Conservation (phyloP, 2,113 vertebrate genomes). For the Lepisosteus osseus region DNA sequence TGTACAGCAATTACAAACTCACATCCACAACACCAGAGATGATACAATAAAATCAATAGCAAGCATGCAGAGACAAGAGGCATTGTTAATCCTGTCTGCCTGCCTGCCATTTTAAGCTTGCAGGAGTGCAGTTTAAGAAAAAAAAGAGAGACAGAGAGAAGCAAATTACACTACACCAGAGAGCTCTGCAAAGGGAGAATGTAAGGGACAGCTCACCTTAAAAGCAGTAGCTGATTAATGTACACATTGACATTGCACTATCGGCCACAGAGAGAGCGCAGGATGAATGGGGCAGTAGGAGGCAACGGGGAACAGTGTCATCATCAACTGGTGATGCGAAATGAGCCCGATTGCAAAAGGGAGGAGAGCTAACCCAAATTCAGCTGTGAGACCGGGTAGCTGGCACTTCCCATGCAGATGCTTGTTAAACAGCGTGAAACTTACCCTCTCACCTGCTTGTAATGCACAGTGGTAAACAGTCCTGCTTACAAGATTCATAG, state of each 20-base stretch:
- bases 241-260: slow-evolving; percentile 82
- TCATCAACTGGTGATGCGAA: slow-evolving; percentile 74
- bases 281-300: slow-evolving; percentile 70
- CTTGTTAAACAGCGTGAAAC: background rate
- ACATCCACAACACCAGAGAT: slow-evolving; percentile 70
- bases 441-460: background rate
- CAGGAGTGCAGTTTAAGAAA: slow-evolving; percentile 40
- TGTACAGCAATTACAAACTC: slow-evolving; percentile 75
- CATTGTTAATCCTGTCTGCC: slow-evolving; percentile 72
- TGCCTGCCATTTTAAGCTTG: slow-evolving; percentile 76
- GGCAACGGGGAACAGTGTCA: slow-evolving; percentile 73
- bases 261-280: slow-evolving; percentile 80
- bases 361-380: slow-evolving; percentile 64
- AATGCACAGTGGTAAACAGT: background rate
- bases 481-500: background rate
- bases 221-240: slow-evolving; percentile 87
- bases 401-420: slow-evolving; percentile 21
- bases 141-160: slow-evolving; percentile 37
- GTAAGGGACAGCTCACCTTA: slow-evolving; percentile 75
- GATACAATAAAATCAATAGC: slow-evolving; percentile 71
- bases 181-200: slow-evolving; percentile 60
- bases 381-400: slow-evolving; percentile 53
- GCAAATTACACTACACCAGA: slow-evolving; percentile 58
- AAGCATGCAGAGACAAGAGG: slow-evolving; percentile 72
- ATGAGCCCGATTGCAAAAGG: slow-evolving; percentile 66